Percentiles rank a stretch among this genome's conserved stretches.
Conservation (phyloP, 2,888 invertebrate genomes). For the Chrysina gloriosa region DNA sequence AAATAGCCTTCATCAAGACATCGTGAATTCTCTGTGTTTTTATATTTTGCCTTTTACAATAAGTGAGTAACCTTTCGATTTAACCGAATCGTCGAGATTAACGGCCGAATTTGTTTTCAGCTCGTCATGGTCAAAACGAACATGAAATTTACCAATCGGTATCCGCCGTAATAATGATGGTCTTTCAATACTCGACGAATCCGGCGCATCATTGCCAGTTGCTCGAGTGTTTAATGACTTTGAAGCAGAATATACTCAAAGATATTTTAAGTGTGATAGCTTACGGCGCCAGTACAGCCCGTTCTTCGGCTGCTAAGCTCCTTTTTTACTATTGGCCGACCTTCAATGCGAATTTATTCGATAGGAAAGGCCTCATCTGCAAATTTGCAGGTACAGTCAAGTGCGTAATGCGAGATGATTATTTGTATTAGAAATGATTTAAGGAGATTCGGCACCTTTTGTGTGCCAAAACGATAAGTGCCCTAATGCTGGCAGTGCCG, state of each 20-base stretch:
- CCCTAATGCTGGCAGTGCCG: conserved; percentile 86
- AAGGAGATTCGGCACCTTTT: conserved; percentile 82
- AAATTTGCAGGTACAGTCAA: conserved; percentile 82
- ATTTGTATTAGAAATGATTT: conserved; percentile 47
- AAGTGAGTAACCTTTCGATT: conserved; percentile 71
- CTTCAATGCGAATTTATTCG: conserved; percentile 92
- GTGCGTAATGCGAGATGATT: not conserved
- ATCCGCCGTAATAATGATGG: conserved; percentile 96
- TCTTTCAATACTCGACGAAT: conserved; percentile 95
- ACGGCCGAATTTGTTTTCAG: conserved; percentile 62
- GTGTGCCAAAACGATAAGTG: conserved; percentile 93
- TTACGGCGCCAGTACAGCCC: conserved; percentile 92
- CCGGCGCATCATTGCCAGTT: conserved; percentile 97
- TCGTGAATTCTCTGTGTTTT: conserved; percentile 93
- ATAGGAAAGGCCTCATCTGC: conserved; percentile 86
- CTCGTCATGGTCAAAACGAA: conserved; percentile 78
- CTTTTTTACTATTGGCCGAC: conserved; percentile 99
- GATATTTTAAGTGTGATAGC: conserved; percentile 96
- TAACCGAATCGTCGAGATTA: not conserved
- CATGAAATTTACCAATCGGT: conserved; percentile 87
- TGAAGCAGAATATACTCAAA: conserved; percentile 90
- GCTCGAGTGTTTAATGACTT: conserved; percentile 94
- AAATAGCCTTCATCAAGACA: conserved; percentile 89
- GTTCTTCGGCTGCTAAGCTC: conserved; percentile 95
- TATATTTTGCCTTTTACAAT: conserved; percentile 97